phyloP scores from a whole-genome alignment of 2,113 vertebrate species.

The Apodemus sylvaticus region DNA sequence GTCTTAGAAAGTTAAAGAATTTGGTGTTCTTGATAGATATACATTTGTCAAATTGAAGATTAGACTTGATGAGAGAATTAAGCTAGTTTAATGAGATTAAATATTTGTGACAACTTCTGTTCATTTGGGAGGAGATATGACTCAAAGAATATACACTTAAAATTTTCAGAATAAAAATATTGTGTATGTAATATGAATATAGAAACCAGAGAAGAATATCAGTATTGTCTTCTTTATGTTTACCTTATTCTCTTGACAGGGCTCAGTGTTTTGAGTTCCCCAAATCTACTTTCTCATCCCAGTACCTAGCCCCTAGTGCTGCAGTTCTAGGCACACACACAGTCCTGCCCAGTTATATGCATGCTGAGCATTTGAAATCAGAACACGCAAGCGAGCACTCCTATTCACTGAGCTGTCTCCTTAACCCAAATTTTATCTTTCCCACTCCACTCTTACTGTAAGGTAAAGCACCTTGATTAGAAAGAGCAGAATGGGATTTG shows the following conservation, averaged over 20 bases:
- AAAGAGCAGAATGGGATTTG: background rate
- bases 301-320: no score
- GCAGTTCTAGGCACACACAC: background rate
- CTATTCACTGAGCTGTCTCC: background rate
- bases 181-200: background rate
- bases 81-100: conserved; percentile 32
- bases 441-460: background rate
- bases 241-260: background rate
- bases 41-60: background rate
- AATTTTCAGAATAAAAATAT: conserved; percentile 7
- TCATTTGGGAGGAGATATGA: background rate
- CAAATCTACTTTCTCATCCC: background rate
- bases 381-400: background rate
- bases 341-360: background rate
- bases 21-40: conserved; percentile 13
- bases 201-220: background rate
- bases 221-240: background rate
- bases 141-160: conserved; percentile 31
- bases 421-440: no score
- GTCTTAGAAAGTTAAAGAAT: conserved; percentile 45
- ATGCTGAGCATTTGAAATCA: background rate
- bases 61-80: background rate
- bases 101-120: background rate
- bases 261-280: background rate
- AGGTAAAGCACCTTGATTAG: background rate